Evolutionary conservation across 2,797 vertebrate genomes (phyloP).

Genomic region (Meriones psammophilus): DNA sequence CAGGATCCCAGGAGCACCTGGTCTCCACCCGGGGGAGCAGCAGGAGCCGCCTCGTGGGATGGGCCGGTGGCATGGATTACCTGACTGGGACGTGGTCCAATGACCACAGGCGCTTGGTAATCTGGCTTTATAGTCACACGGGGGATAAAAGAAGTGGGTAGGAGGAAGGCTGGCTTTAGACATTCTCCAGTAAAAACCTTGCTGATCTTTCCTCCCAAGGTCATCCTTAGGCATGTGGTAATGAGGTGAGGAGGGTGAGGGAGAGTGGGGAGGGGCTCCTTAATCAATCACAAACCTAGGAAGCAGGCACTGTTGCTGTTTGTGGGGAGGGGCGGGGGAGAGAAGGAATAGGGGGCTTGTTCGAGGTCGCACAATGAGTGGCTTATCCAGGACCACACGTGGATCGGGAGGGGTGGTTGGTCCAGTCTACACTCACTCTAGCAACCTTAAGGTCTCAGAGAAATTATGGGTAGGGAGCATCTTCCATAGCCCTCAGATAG

Average conservation of each 20-base stretch:
- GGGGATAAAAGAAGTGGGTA: neutral
- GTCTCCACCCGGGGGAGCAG: neutral
- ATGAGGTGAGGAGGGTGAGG: rapidly evolving
- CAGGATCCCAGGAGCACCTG: constrained; percentile 51
- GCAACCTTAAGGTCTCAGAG: neutral
- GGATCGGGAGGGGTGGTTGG: neutral
- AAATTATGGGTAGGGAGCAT: neutral
- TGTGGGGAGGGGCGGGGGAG: neutral
- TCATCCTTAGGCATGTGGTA: too few relatives aligned
- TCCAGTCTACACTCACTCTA: neutral
- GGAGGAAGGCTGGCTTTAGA: constrained; percentile 20
- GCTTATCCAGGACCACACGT: neutral
- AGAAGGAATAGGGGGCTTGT: neutral
- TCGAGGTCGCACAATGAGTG: neutral
- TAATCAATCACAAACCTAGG: neutral
- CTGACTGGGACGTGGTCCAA: neutral
- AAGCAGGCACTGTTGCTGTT: neutral
- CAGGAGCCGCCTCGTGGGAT: neutral
- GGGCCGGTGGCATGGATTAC: neutral
- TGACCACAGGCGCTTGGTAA: neutral
- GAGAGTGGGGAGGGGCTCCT: neutral
- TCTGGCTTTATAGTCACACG: neutral
- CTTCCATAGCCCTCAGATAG: neutral
- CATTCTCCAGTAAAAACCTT: constrained; percentile 2
- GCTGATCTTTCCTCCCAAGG: neutral